Conservation (phyloP, 2,888 invertebrate genomes). For the Yponomeuta cagnagella region DNA sequence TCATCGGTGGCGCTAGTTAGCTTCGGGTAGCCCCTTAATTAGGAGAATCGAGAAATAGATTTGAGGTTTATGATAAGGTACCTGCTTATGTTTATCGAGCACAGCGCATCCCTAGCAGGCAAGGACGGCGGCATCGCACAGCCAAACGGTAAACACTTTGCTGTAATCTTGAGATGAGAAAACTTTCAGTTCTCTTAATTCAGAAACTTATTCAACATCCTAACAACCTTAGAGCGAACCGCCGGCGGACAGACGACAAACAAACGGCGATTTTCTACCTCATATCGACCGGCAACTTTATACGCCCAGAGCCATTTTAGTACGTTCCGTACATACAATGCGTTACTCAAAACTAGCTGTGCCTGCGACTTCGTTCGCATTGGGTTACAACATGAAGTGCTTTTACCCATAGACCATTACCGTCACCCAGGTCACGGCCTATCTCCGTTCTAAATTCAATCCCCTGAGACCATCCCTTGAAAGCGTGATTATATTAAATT, state of each 20-base stretch:
- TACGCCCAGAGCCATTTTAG: neutral
- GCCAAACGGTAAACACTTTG: conserved; percentile 77
- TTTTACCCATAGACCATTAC: too few relatives aligned
- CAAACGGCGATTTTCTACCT: conserved; percentile 38
- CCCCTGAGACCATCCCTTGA: too few relatives aligned
- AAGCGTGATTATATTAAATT: too few relatives aligned
- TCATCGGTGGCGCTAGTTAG: too few relatives aligned
- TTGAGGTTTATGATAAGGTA: too few relatives aligned
- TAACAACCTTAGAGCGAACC: conserved; percentile 74
- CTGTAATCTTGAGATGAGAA: conserved; percentile 78
- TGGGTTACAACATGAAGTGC: too few relatives aligned
- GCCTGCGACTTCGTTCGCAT: too few relatives aligned
- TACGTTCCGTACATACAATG: neutral
- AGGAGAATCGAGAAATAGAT: too few relatives aligned
- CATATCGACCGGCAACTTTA: conserved; percentile 8
- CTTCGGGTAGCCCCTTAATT: too few relatives aligned
- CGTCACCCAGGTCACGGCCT: too few relatives aligned
- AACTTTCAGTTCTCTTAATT: conserved; percentile 78
- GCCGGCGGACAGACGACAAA: conserved; percentile 66
- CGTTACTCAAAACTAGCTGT: too few relatives aligned
- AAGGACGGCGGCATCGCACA: conserved; percentile 64
- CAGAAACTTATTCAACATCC: conserved; percentile 77
- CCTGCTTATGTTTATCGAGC: neutral
- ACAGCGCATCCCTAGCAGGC: conserved; percentile 20
- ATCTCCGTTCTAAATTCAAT: too few relatives aligned